Evolutionary conservation across 2,888 invertebrate species (phyloP), one percentile per base, ranked within the genome.

Genomic region (Pristionchus maxplancki): DNA sequence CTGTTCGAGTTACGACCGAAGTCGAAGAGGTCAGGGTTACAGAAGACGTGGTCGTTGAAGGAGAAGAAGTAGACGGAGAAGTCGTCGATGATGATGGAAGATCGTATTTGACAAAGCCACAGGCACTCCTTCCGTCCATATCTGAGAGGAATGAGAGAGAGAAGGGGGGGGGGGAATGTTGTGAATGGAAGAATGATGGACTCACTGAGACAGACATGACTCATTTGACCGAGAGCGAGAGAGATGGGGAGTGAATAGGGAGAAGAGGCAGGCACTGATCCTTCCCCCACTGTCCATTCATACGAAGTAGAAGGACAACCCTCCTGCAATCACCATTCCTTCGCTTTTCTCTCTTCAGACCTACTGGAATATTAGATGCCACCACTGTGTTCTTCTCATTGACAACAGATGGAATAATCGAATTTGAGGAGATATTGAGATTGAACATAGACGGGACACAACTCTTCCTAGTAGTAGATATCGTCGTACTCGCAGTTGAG

Each of bases 41-140:
- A 11, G 50, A 13, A 37, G 82, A n/a, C n/a, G n/a, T 48, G 44
- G 44, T 48, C 48, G 31, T 82, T 50, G n/a, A 6, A 44, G 37
- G 34, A 48, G 44, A 48, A 44, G 44, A 6, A 83, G 53, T 48
- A 15, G 58, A 31, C 8, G 34, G 31, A 83, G 24, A 9, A n/a
- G 37, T 58, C 20, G 34, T 34, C 8, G 58, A n/a, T 15, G 50
- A 11, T 17, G 50, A 13, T 20, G n/a, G 53, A 84, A 58, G 37
- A 40, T 64, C 85, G 64, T 64, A 85, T 40, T 44, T 34, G n/a
- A 85, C n/a, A 31, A 62, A 85, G 15, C 85, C 85, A 64, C 85
- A 85, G 0, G 40, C 37, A n/a, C 34, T 62, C 62, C 44, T 44
- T 8, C 15, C 17, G 20, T 85, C 40, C 24, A 85, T 31, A 53